A percentile compares a stretch with the other conserved stretches of the same genome.
Conservation (phyloP, 2,888 invertebrate genomes). For the Glyphotaelius pellucidus region DNA sequence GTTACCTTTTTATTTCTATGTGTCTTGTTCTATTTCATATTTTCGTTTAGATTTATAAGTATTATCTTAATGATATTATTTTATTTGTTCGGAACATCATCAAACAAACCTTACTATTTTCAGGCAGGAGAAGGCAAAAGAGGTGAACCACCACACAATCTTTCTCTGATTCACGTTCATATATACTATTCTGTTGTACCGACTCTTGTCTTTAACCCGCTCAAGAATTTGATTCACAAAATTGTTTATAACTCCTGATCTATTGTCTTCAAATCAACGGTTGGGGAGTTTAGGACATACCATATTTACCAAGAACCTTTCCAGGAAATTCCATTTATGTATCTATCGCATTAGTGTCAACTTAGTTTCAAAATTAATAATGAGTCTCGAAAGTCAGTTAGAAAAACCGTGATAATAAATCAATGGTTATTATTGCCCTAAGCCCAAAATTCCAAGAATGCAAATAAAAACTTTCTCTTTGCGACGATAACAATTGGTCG, state of each 20-base stretch:
- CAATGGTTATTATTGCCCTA: neutral
- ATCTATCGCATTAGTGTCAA: neutral
- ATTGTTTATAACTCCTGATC: neutral
- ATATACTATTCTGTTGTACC: neutral
- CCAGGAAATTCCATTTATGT: neutral
- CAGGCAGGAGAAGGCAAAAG: too few species aligned
- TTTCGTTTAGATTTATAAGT: too few species aligned
- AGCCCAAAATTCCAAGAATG: neutral
- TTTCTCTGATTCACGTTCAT: too few species aligned
- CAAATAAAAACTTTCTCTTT: neutral
- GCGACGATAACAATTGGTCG: neutral
- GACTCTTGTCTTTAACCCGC: neutral
- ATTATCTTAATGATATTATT: too few species aligned
- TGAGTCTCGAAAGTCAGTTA: neutral
- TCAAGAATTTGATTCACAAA: neutral
- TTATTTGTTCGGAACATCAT: too few species aligned
- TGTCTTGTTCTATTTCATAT: too few species aligned
- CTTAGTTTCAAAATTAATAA: neutral
- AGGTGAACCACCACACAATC: too few species aligned
- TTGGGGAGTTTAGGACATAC: neutral
- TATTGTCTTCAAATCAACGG: neutral
- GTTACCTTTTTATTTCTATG: too few species aligned
- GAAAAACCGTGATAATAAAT: neutral
- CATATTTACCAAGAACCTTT: neutral
- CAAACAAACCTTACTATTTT: too few species aligned